Conservation (phyloP, 2,797 vertebrate species). For the Sphenopsis melanotis region DNA sequence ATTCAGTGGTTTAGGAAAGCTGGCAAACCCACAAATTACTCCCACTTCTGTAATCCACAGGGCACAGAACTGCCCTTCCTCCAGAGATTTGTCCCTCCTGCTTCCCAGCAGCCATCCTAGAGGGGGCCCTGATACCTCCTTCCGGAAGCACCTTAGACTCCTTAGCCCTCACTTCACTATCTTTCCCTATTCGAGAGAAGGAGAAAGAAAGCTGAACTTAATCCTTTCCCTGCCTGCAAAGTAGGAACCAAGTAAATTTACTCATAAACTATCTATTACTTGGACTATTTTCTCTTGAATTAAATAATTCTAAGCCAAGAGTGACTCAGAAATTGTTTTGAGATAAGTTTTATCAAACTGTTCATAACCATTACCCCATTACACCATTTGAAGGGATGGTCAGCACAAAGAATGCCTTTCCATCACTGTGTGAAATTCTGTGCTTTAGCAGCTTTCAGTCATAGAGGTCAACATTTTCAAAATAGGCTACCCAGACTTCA, state of each 20-base stretch:
- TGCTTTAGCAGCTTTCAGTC: neutral
- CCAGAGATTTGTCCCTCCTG: neutral
- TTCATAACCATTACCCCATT: neutral
- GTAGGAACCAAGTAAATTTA: neutral
- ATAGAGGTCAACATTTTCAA: neutral
- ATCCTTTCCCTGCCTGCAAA: neutral
- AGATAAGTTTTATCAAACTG: neutral
- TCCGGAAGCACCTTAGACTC: neutral
- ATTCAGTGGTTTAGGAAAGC: neutral
- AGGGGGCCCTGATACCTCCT: neutral
- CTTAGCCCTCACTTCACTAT: neutral
- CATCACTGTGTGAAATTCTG: neutral
- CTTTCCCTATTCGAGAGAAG: neutral
- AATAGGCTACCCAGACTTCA: neutral
- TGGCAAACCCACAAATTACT: neutral
- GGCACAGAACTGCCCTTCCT: neutral
- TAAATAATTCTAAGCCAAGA: neutral
- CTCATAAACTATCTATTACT: neutral
- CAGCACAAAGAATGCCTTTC: neutral
- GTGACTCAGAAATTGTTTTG: neutral
- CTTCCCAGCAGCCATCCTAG: neutral
- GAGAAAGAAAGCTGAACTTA: neutral
- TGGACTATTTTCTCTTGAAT: neutral
- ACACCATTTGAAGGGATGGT: neutral
- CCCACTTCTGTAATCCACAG: neutral